Evolutionary conservation across 2,888 invertebrate species (phyloP).

Genomic region (Phoenoteleia sp.): DNA sequence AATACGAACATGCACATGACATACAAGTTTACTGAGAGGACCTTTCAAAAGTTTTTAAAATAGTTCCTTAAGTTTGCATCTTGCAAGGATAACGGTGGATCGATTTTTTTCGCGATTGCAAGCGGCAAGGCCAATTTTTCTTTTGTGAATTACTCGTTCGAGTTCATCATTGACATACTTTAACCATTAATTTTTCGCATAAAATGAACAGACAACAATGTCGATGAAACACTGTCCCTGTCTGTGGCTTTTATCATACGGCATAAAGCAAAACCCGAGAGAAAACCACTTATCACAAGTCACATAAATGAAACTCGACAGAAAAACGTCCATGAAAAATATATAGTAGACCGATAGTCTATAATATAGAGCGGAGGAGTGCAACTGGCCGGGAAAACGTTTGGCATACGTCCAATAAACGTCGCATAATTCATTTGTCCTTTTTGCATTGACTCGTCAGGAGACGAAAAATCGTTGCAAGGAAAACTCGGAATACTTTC

Average conservation of each 20-base stretch:
- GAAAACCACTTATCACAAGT: slow-evolving; percentile 73
- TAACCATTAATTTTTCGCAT: slow-evolving; percentile 65
- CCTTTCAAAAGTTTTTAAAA: slow-evolving; percentile 28
- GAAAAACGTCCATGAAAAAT: slow-evolving; percentile 73
- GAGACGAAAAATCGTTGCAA: slow-evolving; percentile 43
- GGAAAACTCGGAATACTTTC: slow-evolving; percentile 17
- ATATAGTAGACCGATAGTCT: slow-evolving; percentile 72
- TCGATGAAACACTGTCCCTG: slow-evolving; percentile 67
- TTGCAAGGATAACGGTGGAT: slow-evolving; percentile 7
- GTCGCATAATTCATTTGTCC: slow-evolving; percentile 78
- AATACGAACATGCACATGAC: too few species aligned
- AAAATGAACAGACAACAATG: slow-evolving; percentile 62
- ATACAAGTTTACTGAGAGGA: too few species aligned
- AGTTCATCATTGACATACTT: slow-evolving; percentile 69
- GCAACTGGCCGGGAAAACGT: slow-evolving; percentile 77
- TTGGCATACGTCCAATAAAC: slow-evolving; percentile 79
- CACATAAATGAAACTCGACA: slow-evolving; percentile 72
- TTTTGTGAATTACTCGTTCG: slow-evolving; percentile 35
- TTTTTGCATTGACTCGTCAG: slow-evolving; percentile 66
- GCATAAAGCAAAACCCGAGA: slow-evolving; percentile 67
- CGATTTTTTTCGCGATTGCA: slow-evolving; percentile 30
- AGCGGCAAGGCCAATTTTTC: slow-evolving; percentile 48
- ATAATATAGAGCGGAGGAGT: slow-evolving; percentile 68
- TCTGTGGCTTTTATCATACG: slow-evolving; percentile 60
- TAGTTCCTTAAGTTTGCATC: slow-evolving; percentile 14